phyloP scores from a whole-genome alignment of 2,888 invertebrate genomes.

The Mellilla xanthometata region DNA sequence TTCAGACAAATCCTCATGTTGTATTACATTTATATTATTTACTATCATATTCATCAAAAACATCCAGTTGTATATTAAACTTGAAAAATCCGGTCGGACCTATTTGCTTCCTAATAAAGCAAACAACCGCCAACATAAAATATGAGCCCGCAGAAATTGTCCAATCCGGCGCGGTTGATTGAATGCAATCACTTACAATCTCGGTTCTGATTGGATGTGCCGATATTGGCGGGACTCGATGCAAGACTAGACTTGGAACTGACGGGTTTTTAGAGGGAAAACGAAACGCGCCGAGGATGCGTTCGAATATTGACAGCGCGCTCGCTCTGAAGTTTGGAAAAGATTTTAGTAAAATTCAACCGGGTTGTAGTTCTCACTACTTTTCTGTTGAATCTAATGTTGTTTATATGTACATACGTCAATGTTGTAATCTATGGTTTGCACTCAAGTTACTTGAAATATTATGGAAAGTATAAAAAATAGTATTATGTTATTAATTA shows the following conservation, averaged over 20 bases:
- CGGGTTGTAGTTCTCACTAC: too few relatives aligned
- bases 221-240: conserved; percentile 11
- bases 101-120: not conserved
- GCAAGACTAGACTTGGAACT: conserved; percentile 4
- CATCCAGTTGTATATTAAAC: too few relatives aligned
- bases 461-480: too few relatives aligned
- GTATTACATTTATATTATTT: too few relatives aligned
- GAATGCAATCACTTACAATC: conserved; percentile 26
- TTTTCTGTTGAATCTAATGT: too few relatives aligned
- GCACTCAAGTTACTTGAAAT: too few relatives aligned
- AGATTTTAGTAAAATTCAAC: not conserved
- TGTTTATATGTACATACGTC: too few relatives aligned
- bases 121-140: conserved; percentile 7
- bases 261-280: conserved; percentile 8
- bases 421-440: too few relatives aligned
- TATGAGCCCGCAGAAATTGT: conserved; percentile 10
- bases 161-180: conserved; percentile 18
- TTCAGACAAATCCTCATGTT: too few relatives aligned
- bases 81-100: not conserved
- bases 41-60: too few relatives aligned
- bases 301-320: not conserved
- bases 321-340: not conserved
- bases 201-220: conserved; percentile 19
- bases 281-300: not conserved
- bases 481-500: too few relatives aligned